Conservation (phyloP, 2,113 vertebrate genomes). For the Leptosomus discolor region DNA sequence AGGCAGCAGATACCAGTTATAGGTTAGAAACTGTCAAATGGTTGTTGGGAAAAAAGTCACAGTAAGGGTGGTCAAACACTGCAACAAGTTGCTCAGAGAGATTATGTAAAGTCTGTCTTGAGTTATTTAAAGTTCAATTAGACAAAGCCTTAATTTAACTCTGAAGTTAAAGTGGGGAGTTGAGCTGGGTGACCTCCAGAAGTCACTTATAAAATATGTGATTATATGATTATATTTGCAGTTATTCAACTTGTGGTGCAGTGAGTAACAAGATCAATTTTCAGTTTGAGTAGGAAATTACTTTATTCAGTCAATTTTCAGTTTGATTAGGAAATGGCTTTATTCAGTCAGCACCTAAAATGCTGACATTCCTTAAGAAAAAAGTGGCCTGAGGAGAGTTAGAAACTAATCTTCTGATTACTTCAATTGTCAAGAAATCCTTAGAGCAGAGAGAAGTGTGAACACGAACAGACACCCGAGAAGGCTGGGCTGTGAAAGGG, state of each 20-base stretch:
- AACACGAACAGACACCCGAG: neutral
- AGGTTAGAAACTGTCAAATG: neutral
- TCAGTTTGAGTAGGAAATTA: neutral
- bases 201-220: neutral
- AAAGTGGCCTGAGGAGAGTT: neutral
- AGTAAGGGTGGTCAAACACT: neutral
- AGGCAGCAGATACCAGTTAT: neutral
- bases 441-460: neutral
- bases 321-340: neutral
- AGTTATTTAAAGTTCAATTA: neutral
- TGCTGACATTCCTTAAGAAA: neutral
- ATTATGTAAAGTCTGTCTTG: neutral
- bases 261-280: neutral
- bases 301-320: neutral
- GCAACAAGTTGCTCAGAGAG: neutral
- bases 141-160: neutral
- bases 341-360: neutral
- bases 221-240: neutral
- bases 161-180: neutral
- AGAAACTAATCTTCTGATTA: neutral
- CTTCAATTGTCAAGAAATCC: neutral
- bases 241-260: neutral
- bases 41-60: neutral
- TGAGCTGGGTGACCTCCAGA: neutral
- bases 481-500: neutral